Evolutionary conservation across 2,888 invertebrate genomes (phyloP).

Genomic region (Chouioia cunea): DNA sequence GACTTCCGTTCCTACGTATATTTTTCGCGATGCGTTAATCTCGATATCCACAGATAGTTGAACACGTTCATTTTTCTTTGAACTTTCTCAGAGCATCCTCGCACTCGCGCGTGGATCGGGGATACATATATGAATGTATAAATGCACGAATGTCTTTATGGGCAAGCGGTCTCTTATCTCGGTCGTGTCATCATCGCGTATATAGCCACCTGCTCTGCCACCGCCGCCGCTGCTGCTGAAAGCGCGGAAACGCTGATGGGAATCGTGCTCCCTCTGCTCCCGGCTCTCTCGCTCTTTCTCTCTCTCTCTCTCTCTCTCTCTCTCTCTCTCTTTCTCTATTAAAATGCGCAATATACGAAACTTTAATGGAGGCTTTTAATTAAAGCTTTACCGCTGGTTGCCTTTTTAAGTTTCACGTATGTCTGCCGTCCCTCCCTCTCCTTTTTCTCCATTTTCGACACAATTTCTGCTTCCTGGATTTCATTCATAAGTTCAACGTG

Average conservation of each 20-base stretch:
- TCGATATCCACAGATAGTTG: too few relatives aligned
- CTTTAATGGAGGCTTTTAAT: conserved; percentile 45
- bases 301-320: too few relatives aligned
- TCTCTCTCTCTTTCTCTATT: conserved; percentile 14
- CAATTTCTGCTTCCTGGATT: too few relatives aligned
- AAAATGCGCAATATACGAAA: conserved; percentile 43
- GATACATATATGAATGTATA: conserved; percentile 26
- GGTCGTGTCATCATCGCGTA: conserved; percentile 37
- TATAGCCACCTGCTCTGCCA: conserved; percentile 4
- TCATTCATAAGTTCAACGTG: too few relatives aligned
- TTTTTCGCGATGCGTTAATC: too few relatives aligned
- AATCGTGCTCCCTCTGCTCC: conserved; percentile 22
- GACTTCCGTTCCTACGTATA: too few relatives aligned
- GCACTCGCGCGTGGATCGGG: conserved; percentile 13
- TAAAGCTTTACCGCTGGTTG: conserved; percentile 31
- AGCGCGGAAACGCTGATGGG: conserved; percentile 44
- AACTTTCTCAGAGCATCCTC: conserved; percentile 16
- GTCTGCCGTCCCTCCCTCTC: background rate
- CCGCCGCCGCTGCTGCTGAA: conserved; percentile 19
- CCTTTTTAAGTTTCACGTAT: conserved; percentile 2
- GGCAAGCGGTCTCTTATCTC: conserved; percentile 40
- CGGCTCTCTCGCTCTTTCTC: too few relatives aligned
- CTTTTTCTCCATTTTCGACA: too few relatives aligned
- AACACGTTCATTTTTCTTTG: too few relatives aligned
- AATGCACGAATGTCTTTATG: conserved; percentile 31